Evolutionary conservation across 2,888 invertebrate species (phyloP).

Genomic region (Rhamnusium bicolor): DNA sequence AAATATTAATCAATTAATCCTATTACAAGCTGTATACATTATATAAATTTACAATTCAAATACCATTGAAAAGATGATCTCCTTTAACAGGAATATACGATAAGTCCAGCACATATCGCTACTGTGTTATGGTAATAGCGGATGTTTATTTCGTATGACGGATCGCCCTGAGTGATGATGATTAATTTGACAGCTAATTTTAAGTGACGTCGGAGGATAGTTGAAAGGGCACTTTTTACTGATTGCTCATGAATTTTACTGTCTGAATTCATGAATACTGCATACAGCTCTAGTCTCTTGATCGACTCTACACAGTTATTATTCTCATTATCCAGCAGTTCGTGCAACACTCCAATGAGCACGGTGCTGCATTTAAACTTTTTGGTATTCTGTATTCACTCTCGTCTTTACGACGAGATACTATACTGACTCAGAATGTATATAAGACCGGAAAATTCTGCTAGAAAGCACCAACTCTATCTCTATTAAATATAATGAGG

Average conservation of each 20-base stretch:
- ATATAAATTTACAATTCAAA: slow-evolving; percentile 1
- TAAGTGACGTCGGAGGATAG: slow-evolving; percentile 30
- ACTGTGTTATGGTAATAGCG: slow-evolving; percentile 54
- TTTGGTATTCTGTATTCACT: slow-evolving; percentile 31
- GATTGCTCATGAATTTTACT: slow-evolving; percentile 52
- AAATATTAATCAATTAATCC: neutral
- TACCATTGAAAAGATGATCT: neutral
- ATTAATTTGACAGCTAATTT: slow-evolving; percentile 61
- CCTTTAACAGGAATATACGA: neutral
- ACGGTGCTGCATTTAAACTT: slow-evolving; percentile 37
- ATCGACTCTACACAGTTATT: slow-evolving; percentile 23
- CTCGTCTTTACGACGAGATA: slow-evolving; percentile 21
- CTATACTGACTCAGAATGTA: neutral
- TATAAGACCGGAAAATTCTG: slow-evolving; percentile 12
- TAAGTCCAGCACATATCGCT: slow-evolving; percentile 34
- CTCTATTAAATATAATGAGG: slow-evolving; percentile 18
- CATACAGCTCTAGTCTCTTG: slow-evolving; percentile 15
- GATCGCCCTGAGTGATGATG: slow-evolving; percentile 59
- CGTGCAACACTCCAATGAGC: slow-evolving; percentile 33
- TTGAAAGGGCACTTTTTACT: slow-evolving; percentile 51
- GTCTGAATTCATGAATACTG: slow-evolving; percentile 46
- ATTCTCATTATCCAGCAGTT: slow-evolving; percentile 19
- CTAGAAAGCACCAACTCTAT: neutral
- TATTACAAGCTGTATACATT: neutral
- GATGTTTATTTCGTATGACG: slow-evolving; percentile 52